A percentile compares a stretch with the other conserved stretches of the same genome.
These are phyloP conservation scores for Hylaea fasciaria DNA, from an alignment of 2,888 invertebrate genomes.

Conservation along the genomic window DNA sequence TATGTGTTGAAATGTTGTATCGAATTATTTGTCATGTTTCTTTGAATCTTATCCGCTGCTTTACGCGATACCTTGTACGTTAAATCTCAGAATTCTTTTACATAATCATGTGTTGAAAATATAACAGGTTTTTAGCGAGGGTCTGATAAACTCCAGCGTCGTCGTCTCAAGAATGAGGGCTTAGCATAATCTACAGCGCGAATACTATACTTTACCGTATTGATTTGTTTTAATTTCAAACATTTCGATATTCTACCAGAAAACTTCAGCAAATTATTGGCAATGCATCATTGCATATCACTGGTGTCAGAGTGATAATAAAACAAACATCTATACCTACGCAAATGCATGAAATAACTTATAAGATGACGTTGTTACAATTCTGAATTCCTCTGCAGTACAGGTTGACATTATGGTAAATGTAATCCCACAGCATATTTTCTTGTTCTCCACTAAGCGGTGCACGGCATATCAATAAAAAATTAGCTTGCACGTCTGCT, in stretches of 20 bases:
- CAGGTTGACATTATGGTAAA: background rate
- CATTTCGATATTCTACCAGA: background rate
- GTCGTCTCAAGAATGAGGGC: constrained; percentile 70
- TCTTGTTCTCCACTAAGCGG: constrained; percentile 31
- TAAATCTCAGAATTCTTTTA: constrained; percentile 80
- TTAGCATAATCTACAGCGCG: constrained; percentile 77
- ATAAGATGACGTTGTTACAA: background rate
- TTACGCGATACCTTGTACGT: constrained; percentile 23
- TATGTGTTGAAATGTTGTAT: too few species aligned
- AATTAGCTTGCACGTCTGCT: constrained; percentile 60
- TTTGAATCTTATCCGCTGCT: constrained; percentile 8
- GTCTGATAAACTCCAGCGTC: constrained; percentile 69
- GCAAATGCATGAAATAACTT: background rate
- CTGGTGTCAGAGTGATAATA: too few species aligned
- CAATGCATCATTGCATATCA: too few species aligned
- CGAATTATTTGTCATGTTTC: background rate
- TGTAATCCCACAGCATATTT: constrained; percentile 7
- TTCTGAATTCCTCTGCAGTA: background rate
- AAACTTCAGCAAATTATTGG: too few species aligned
- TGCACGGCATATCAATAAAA: constrained; percentile 56
- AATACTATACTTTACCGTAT: constrained; percentile 58
- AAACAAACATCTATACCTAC: too few species aligned
- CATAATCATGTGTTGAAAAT: constrained; percentile 84
- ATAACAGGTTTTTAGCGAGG: constrained; percentile 79
- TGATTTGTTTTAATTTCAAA: constrained; percentile 46